phyloP scores from a whole-genome alignment of 1,140 invertebrate species.

The Ectropis grisescens region DNA sequence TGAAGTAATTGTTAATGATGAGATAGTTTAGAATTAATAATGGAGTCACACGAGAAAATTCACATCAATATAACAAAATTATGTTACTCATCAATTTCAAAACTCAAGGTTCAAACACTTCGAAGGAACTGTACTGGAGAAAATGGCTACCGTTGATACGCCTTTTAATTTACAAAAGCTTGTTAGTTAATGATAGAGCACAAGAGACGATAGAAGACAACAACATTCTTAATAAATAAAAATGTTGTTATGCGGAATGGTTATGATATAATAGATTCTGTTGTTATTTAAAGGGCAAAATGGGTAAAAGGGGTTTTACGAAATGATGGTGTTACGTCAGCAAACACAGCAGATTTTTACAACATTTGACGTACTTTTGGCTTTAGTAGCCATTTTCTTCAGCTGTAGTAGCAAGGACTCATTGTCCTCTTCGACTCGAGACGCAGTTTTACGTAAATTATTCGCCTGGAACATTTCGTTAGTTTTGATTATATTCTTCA shows the following conservation, averaged over 20 bases:
- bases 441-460: constrained; percentile 88
- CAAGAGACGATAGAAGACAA: too few species aligned
- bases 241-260: too few species aligned
- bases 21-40: too few species aligned
- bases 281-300: constrained; percentile 4
- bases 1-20: too few species aligned
- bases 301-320: constrained; percentile 3
- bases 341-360: constrained; percentile 24
- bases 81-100: too few species aligned
- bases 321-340: constrained; percentile 9
- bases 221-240: too few species aligned
- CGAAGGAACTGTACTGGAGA: constrained; percentile 64
- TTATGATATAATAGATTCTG: too few species aligned
- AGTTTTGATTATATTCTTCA: constrained; percentile 33
- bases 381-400: constrained; percentile 92
- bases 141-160: constrained; percentile 71
- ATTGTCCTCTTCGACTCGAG: constrained; percentile 93
- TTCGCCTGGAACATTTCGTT: constrained; percentile 77
- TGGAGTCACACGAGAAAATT: too few species aligned
- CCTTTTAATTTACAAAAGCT: constrained; percentile 29
- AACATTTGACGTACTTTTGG: constrained; percentile 76
- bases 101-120: too few species aligned
- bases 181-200: constrained; percentile 47
- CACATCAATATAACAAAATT: too few species aligned
- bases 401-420: constrained; percentile 92